Evolutionary conservation across 2,888 invertebrate genomes (phyloP).

Genomic region (Therioaphis trifolii): DNA sequence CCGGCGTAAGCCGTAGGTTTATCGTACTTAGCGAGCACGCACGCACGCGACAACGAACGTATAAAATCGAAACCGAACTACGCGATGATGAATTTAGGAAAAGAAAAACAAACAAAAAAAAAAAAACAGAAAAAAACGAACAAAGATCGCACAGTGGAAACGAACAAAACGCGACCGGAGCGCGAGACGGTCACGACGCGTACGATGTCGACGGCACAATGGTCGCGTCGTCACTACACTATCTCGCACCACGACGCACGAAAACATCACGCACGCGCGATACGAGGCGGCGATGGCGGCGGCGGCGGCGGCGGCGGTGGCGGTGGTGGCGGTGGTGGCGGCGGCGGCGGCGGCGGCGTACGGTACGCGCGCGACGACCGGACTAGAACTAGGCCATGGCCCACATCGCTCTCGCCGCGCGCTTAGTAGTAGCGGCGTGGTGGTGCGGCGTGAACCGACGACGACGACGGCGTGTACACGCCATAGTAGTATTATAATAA

Average conservation of each 20-base stretch:
- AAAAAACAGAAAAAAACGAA: too few relatives aligned
- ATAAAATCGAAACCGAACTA: too few relatives aligned
- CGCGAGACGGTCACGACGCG: too few relatives aligned
- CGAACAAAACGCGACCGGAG: too few relatives aligned
- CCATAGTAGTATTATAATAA: not conserved
- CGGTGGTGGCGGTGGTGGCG: conserved; percentile 20
- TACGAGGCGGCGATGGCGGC: conserved; percentile 6
- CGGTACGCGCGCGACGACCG: conserved; percentile 37
- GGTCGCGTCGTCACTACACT: not conserved
- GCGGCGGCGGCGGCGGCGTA: conserved; percentile 16
- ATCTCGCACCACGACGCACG: not conserved
- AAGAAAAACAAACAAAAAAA: too few relatives aligned
- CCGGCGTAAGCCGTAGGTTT: too few relatives aligned
- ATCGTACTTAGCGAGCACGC: too few relatives aligned
- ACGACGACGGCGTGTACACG: conserved; percentile 8
- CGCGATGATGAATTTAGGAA: too few relatives aligned
- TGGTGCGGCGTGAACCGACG: not conserved
- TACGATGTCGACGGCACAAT: too few relatives aligned
- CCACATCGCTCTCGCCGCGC: conserved; percentile 48
- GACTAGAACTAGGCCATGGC: conserved; percentile 61
- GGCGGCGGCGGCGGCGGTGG: conserved; percentile 20
- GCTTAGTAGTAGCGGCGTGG: not conserved
- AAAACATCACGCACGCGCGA: not conserved
- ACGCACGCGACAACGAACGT: too few relatives aligned
- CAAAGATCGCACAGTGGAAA: too few relatives aligned